Evolutionary conservation across 1,140 invertebrate species (phyloP), one percentile per base, ranked within the genome.

Genomic region (Trichoplusia ni): DNA sequence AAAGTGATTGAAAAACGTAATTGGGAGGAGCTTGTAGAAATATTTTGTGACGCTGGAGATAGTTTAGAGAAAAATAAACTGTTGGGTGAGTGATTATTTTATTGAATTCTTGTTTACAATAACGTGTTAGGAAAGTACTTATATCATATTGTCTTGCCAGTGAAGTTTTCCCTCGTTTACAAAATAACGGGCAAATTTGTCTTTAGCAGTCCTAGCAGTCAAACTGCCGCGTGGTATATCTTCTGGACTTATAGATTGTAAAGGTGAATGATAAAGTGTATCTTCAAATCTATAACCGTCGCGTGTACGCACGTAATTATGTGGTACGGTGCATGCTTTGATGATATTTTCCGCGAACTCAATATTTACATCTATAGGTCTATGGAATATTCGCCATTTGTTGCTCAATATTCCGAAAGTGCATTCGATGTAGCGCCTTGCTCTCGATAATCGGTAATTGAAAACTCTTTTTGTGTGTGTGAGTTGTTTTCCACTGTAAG

Each of bases 381-480:
- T 7, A n/a, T 35, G 33, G 2, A 35, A 35, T 6, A 35, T 35
- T 4, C 33, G 33, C 33, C 33, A 35, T 35, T 35, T 35, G 9
- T 35, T 35, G 11, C 33, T 6, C 33, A 35, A 6, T 35, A 35
- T 35, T 4, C 33, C 33, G n/a, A 35, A 35, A 9, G 11, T 35
- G n/a, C 33, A 72, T 60, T 72, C 63, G 31, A 72, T 63, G 42
- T 68, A 64, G 4, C 51, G 38, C 27, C 62, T 31, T 51, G 69
- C 86, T 61, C 81, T 67, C 27, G 71, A 67, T 8, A 90, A 42
- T 27, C 84, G 64, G 66, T 92, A 92, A 66, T 92, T 92, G 71
- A 86, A 92, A 11, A 91, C 73, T 60, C 64, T 64, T 76, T 77
- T 79, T 44, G 75, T 62, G 16, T 77, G 37, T 11, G 69, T 63